A percentile compares a stretch with the other conserved stretches of the same genome.
Conservation (phyloP, 2,888 invertebrate genomes). For the Litoditis marina region DNA sequence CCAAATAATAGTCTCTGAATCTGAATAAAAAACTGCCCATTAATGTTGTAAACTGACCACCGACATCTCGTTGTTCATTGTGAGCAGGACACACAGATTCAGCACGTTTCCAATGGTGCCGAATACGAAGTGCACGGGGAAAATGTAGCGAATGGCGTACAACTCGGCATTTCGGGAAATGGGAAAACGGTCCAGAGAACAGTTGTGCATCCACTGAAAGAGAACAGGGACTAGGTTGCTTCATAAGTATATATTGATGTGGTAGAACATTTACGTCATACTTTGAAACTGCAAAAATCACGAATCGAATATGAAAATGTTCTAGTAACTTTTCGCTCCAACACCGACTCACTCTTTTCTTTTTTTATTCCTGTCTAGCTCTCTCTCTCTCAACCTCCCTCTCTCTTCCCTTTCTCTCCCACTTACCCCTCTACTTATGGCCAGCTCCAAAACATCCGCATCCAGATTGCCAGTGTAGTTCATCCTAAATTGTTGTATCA, state of each 20-base stretch:
- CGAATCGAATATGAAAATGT: no score
- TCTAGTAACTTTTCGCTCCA: not conserved
- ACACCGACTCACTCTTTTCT: not conserved
- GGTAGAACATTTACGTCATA: no score
- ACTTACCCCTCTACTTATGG: constrained; percentile 4
- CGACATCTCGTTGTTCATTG: constrained; percentile 16
- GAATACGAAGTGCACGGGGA: constrained; percentile 13
- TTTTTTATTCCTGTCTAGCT: no score
- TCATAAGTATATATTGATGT: no score
- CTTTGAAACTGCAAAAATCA: no score
- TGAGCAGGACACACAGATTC: constrained; percentile 17
- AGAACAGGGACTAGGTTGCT: not conserved
- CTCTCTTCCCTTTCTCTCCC: no score
- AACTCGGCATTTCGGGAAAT: constrained; percentile 11
- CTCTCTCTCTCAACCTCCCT: no score
- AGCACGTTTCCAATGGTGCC: constrained; percentile 18
- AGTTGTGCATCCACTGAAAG: constrained; percentile 13
- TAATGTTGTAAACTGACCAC: constrained; percentile 17
- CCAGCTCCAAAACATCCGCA: constrained; percentile 11
- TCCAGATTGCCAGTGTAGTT: constrained; percentile 20
- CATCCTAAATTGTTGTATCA: constrained; percentile 19
- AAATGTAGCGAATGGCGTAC: constrained; percentile 12
- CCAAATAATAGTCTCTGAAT: no score
- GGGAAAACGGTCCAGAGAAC: constrained; percentile 12
- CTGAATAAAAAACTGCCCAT: no score